Evolutionary conservation across 2,113 vertebrate genomes (phyloP), one percentile per base, ranked within the genome.

Genomic region (Porphyrio hochstetteri): DNA sequence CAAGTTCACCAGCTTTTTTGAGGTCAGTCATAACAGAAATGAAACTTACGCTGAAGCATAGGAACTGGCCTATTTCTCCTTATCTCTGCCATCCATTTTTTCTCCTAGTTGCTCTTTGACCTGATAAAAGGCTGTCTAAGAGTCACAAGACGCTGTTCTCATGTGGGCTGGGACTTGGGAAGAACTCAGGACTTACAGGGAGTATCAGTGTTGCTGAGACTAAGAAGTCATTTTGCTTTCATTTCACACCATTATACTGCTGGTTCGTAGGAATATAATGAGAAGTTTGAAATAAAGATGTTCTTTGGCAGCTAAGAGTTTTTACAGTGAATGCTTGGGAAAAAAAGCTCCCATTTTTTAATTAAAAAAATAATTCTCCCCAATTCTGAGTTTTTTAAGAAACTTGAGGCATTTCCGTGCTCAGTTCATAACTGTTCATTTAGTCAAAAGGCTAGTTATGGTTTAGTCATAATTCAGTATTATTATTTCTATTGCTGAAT

Each of bases 71-170:
- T 68, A 11, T 71, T 86, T 69, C 82, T 48, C 71, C 60, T 96
- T 93, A 89, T 92, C 86, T 85, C 57, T 64, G 0, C 2, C 14
- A 15, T 82, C 20, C 67, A 24, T 55, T 92, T 93, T 36, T 88
- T 33, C 53, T 75, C 20, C 33, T 86, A 6, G 1, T 53, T 82
- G 57, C 40, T 87, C 44, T 93, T 50, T 88, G 38, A 71, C 31
- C 9, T 69, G 92, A 96, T 93, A 96, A 91, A 68, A 42, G 7
- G 21, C 65, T 94, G 53, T 57, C 46, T 77, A 69, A 75, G 59
- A 82, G 82, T 91, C 82, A 89, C 28, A n/a, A 83, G 93, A 84
- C 1, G 0, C 44, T 79, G 42, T 59, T 82, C 33, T 84, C 10
- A 5, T 6, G 13, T 82, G 72, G 38, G 74, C 48, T 92, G 64